A percentile compares a stretch with the other conserved stretches of the same genome.
Evolutionary conservation across 2,888 invertebrate genomes (phyloP).

Genomic region (Chaetogeoica ovagalla): DNA sequence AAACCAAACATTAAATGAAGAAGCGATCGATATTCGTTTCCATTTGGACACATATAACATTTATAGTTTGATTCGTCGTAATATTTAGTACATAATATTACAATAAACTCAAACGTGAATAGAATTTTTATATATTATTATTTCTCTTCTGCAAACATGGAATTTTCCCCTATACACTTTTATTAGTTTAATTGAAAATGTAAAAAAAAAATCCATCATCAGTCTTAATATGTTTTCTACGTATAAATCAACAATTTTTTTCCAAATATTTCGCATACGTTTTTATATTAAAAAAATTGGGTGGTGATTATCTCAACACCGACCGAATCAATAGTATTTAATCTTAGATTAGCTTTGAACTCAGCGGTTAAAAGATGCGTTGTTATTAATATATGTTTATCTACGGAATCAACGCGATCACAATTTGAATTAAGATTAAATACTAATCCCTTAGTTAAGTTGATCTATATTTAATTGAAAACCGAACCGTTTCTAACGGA

Average conservation of each 20-base stretch:
- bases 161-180: too few relatives aligned
- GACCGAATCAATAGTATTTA: neutral
- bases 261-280: neutral
- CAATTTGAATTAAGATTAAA: neutral
- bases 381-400: neutral
- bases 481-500: neutral
- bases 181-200: too few relatives aligned
- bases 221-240: too few relatives aligned
- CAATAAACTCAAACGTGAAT: neutral
- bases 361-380: neutral
- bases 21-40: too few relatives aligned
- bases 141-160: neutral
- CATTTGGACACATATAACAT: too few relatives aligned
- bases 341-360: constrained; percentile 10
- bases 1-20: too few relatives aligned
- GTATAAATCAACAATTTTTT: too few relatives aligned
- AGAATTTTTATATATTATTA: neutral
- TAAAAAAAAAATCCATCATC: too few relatives aligned
- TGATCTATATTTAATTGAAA: neutral
- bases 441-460: neutral
- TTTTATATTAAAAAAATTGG: neutral
- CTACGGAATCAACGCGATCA: neutral
- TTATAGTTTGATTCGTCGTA: too few relatives aligned
- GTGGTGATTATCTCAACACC: neutral
- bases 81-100: too few relatives aligned